Base-by-base conservation (phyloP, 2,113 vertebrate species). In the Stigmatopora argus region DNA sequence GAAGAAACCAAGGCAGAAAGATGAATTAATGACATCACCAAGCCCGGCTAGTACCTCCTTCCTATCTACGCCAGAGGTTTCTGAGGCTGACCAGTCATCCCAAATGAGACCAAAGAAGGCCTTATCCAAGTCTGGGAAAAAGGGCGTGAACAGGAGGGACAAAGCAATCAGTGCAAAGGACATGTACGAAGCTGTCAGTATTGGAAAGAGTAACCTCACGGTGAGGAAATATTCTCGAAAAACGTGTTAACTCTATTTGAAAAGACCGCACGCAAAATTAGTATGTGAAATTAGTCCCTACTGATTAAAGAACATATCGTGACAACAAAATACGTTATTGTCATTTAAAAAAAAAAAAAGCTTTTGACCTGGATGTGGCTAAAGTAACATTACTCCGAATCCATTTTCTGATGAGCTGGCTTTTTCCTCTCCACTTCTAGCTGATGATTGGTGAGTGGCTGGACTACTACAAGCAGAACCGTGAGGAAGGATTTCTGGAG, bases 391-490 rank as follows among this genome's bases (percentile, higher is more conserved):
- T 31, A 31, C 26, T 69, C 58, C 47, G 26, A 72, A 23, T 23
- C 48, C 17, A 19, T 44, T 4, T 1, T 69, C 38, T 82, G 38
- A 86, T 77, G 83, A 72, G 66, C 68, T 79, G 35, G 31, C 69
- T 1, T 77, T 62, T 81, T 57, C 44, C 15, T 79, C 67, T 80
- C 69, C 26, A 60, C 74, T 64, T 19, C 0, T 63, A 96, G 94
- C 81, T 90, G 0, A 82, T 96, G 83, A 91, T 95, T 53, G 94
- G 94, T 3, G 94, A 95, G 46, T 96, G 94, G 94, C 83, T 96
- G 81, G 93, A 95, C 56, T 85, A 74, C 80, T 96, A 95, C 90
- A 94, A 93, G 70, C 82, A 66, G 76, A 90, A 91, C 75, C 86
- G 61, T 7, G 85, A 92, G 74, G 52, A 45, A 2, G 93, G 89